A percentile compares a stretch with the other conserved stretches of the same genome.
Conservation (phyloP, 2,888 invertebrate genomes). For the Drosophila mayaguana region DNA sequence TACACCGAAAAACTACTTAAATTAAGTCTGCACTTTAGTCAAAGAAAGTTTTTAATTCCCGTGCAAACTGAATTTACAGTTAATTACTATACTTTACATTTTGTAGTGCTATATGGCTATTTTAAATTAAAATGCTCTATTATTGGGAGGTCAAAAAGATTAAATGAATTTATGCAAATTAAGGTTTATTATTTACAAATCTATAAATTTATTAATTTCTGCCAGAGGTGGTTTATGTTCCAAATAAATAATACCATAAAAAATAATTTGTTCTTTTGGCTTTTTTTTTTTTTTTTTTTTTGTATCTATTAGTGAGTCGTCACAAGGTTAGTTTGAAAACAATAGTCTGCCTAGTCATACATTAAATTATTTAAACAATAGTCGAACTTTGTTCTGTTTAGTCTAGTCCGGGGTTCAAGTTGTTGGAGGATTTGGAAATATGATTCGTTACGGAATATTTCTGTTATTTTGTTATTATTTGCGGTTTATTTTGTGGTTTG, state of each 20-base stretch:
- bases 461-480: conserved; percentile 34
- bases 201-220: too few relatives aligned
- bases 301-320: not conserved
- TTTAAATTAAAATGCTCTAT: not conserved
- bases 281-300: too few relatives aligned
- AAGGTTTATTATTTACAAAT: too few relatives aligned
- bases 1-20: conserved; percentile 60
- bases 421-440: conserved; percentile 21
- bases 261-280: too few relatives aligned
- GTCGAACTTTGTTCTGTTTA: conserved; percentile 29
- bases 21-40: conserved; percentile 52
- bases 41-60: not conserved
- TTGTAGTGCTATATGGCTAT: not conserved
- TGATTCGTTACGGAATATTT: conserved; percentile 25
- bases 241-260: too few relatives aligned
- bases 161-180: too few relatives aligned
- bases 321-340: not conserved
- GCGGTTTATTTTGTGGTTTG: conserved; percentile 42
- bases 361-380: conserved; percentile 10
- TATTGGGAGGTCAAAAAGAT: too few relatives aligned
- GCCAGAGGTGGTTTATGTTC: too few relatives aligned
- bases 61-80: not conserved
- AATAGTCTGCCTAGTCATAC: conserved; percentile 1
- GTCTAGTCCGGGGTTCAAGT: conserved; percentile 23
- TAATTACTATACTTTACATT: conserved; percentile 7